Conservation (phyloP, 2,797 vertebrate species). For the Coluber constrictor region DNA sequence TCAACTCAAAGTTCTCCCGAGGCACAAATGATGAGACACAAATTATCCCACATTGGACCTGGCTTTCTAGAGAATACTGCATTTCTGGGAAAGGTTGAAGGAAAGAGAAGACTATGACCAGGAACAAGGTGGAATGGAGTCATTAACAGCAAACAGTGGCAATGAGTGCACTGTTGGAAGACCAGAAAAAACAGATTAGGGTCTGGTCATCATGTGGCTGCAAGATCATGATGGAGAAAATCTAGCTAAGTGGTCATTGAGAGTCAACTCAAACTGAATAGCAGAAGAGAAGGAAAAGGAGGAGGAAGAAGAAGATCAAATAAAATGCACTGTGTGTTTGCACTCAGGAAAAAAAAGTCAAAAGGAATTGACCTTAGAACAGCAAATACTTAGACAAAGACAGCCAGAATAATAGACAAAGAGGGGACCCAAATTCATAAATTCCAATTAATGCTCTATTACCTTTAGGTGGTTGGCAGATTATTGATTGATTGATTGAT, state of each 20-base stretch:
- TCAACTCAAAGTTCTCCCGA: not conserved
- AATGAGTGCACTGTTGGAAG: not conserved
- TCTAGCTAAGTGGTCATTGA: not conserved
- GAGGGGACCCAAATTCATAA: not conserved
- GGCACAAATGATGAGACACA: not conserved
- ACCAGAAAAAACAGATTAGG: not conserved
- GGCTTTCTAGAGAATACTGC: not conserved
- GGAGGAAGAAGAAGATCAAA: not conserved
- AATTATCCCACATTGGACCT: not conserved
- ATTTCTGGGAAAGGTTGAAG: not conserved
- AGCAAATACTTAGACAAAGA: not conserved
- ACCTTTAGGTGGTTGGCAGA: not conserved
- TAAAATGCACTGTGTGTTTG: not conserved
- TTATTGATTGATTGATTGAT: not conserved
- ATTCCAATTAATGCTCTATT: not conserved
- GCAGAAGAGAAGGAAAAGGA: not conserved
- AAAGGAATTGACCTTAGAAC: not conserved
- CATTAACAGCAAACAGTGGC: not conserved
- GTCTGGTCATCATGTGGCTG: not conserved
- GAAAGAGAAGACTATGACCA: not conserved
- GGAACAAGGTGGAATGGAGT: not conserved
- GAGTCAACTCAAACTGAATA: not conserved
- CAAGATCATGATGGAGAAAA: not conserved
- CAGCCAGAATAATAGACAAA: not conserved
- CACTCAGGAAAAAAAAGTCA: not conserved